A percentile compares a stretch with the other conserved stretches of the same genome.
Conservation (phyloP, 2,888 invertebrate genomes). For the Trichacis sp. region DNA sequence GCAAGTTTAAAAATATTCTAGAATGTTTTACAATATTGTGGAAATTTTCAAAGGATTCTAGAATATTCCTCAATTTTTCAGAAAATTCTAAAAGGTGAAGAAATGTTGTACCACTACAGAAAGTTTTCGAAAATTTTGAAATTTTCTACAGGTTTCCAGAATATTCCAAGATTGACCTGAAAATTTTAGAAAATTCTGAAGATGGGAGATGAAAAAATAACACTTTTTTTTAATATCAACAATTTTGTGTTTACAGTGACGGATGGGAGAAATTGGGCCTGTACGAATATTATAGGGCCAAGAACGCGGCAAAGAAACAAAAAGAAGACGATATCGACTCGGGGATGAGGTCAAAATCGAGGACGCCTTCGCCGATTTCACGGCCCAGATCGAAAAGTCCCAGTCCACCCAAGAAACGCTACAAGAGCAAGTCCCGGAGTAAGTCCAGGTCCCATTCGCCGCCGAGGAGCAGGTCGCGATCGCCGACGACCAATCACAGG, state of each 20-base stretch:
- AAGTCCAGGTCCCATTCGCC: conserved; percentile 70
- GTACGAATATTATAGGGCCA: conserved; percentile 97
- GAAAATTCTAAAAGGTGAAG: too few relatives aligned
- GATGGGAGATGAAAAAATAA: too few relatives aligned
- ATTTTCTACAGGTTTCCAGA: too few relatives aligned
- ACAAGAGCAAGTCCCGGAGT: conserved; percentile 76
- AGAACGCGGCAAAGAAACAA: conserved; percentile 88
- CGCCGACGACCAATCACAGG: conserved; percentile 64
- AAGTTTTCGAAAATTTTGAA: too few relatives aligned
- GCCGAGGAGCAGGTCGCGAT: conserved; percentile 70
- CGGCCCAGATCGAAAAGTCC: conserved; percentile 80
- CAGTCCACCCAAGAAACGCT: conserved; percentile 81
- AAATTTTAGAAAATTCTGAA: too few relatives aligned
- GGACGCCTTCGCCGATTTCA: conserved; percentile 85
- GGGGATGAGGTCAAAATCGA: conserved; percentile 79
- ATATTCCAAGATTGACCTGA: too few relatives aligned
- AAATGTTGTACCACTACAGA: too few relatives aligned
- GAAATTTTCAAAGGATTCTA: too few relatives aligned
- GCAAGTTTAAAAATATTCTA: too few relatives aligned
- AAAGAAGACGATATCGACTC: conserved; percentile 86
- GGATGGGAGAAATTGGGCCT: conserved; percentile 99
- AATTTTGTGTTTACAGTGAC: conserved; percentile 74
- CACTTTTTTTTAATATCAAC: too few relatives aligned
- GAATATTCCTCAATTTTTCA: conserved; percentile 59
- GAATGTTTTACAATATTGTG: not conserved